Percentiles rank a stretch among this genome's conserved stretches.
Conservation (phyloP, 2,888 invertebrate genomes). For the Flabesymbios commensalis region DNA sequence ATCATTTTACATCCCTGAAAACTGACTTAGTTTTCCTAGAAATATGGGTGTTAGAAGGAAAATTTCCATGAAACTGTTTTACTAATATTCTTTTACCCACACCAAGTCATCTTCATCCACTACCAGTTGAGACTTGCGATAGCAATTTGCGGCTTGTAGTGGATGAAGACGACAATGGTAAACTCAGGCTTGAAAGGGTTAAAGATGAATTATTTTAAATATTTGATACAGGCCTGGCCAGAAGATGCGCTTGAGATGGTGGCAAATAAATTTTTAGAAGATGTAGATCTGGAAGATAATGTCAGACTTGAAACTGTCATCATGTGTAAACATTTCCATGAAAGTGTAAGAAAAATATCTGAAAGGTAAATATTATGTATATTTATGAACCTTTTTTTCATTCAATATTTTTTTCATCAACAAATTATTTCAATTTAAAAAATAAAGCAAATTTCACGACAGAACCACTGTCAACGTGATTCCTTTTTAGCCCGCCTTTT, state of each 20-base stretch:
- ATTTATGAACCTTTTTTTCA: too few relatives aligned
- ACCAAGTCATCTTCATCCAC: neutral
- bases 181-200: too few relatives aligned
- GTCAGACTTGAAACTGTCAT: constrained; percentile 32
- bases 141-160: too few relatives aligned
- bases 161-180: too few relatives aligned
- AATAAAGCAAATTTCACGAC: neutral
- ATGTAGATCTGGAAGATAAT: constrained; percentile 52
- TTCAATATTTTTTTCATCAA: neutral
- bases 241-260: constrained; percentile 63
- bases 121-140: too few relatives aligned
- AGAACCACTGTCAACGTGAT: neutral
- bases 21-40: too few relatives aligned
- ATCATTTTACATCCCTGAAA: too few relatives aligned
- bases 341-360: constrained; percentile 56
- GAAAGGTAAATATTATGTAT: constrained; percentile 44
- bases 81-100: neutral
- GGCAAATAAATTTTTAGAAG: constrained; percentile 62
- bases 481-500: too few relatives aligned
- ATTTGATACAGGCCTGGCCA: constrained; percentile 63
- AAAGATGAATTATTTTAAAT: neutral
- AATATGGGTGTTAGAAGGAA: too few relatives aligned
- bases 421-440: neutral
- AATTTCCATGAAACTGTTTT: too few relatives aligned
- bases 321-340: constrained; percentile 62